Base-by-base conservation (phyloP, 1,140 invertebrate genomes). In the Oedothorax gibbosus region DNA sequence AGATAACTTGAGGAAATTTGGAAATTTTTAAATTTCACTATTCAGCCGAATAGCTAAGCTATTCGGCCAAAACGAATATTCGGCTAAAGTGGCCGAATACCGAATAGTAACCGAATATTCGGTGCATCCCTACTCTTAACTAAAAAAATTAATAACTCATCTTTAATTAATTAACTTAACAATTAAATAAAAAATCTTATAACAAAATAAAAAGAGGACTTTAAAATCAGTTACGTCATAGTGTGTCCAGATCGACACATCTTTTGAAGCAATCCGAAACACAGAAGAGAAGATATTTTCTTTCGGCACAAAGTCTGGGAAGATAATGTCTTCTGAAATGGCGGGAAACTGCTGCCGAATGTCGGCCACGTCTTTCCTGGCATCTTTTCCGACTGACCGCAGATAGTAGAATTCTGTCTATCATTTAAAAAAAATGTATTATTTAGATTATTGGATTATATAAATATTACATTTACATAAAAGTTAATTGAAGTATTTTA, bases 191-290 rank as follows among this genome's bases (percentile, higher is more conserved):
- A n/a, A n/a, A n/a, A n/a, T n/a, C n/a, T n/a, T n/a, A n/a, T n/a
- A n/a, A n/a, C n/a, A n/a, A n/a, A n/a, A n/a, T 51, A 51, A n/a
- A 6, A 54, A 71, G 14, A 18, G 6, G 7, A 53, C 20, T 53
- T 14, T 57, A 73, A 57, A 60, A 15, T 78, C 51, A 87, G 86
- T 88, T 88, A 91, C 91, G 90, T 93, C 93, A 90, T 93, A 93
- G 89, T 93, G 93, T 53, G 92, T 93, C 93, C 93, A 93, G 20
- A 93, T 86, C 85, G 92, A 91, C 20, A 92, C 87, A 35, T 89
- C 88, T 69, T 89, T 87, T 2, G 92, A 93, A 50, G 90, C 90
- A 77, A 93, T 91, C 49, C 93, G 88, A 83, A 93, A 92, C 8
- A 93, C 92, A 87, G 91, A 92, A 0, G 93, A 93, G 88, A 93